Conservation (phyloP, 2,888 invertebrate species). For the Helicoverpa assulta region DNA sequence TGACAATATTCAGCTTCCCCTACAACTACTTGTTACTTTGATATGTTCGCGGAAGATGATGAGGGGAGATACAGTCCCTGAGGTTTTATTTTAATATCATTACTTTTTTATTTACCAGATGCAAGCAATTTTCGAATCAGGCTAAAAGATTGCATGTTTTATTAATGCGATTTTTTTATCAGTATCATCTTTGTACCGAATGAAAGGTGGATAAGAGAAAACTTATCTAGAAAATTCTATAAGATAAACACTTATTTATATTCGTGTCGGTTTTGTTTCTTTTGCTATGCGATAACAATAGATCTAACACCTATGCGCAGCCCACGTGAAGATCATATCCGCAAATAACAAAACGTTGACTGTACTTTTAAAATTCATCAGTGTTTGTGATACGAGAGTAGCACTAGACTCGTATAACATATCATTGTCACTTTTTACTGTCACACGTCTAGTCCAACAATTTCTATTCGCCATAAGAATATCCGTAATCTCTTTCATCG, state of each 20-base stretch:
- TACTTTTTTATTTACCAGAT: constrained; percentile 19
- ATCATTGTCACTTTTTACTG: not conserved
- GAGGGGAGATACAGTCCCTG: constrained; percentile 26
- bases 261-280: no score
- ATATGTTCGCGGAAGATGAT: constrained; percentile 40
- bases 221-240: no score
- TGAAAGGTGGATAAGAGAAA: not conserved
- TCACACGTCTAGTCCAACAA: constrained; percentile 18
- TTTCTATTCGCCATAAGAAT: constrained; percentile 41
- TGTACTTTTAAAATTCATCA: not conserved
- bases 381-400: not conserved
- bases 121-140: not conserved
- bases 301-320: no score
- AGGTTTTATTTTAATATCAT: constrained; percentile 37
- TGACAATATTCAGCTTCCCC: constrained; percentile 41
- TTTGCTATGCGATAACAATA: no score
- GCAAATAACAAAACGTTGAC: constrained; percentile 1
- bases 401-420: not conserved
- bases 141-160: not conserved
- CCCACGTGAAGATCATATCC: no score
- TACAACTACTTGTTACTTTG: constrained; percentile 53
- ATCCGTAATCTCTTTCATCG: constrained; percentile 30
- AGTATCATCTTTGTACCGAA: not conserved
- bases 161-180: not conserved
- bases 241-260: no score